A percentile compares a stretch with the other conserved stretches of the same genome.
Conservation (phyloP, 2,113 vertebrate genomes). For the Scartelaos histophorus region DNA sequence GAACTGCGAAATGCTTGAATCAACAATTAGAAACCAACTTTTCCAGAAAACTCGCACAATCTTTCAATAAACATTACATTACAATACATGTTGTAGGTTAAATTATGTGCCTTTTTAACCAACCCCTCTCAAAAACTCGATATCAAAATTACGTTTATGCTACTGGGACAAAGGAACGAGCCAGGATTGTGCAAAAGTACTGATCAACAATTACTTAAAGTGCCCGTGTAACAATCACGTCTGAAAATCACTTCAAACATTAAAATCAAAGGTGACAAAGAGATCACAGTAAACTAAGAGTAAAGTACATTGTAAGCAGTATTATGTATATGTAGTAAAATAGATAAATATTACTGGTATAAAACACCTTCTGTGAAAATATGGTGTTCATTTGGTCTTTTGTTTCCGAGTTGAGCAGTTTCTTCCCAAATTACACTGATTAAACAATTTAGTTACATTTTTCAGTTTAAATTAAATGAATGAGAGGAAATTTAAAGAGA, state of each 20-base stretch:
- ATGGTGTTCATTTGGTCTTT: neutral
- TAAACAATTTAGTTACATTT: too few relatives aligned
- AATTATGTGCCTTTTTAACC: constrained; percentile 43
- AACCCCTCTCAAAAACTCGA: neutral
- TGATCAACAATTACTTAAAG: constrained; percentile 72
- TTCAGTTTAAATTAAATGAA: too few relatives aligned
- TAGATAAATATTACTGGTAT: constrained; percentile 28
- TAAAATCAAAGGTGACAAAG: constrained; percentile 26
- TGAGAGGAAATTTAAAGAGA: too few relatives aligned
- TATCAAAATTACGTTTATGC: neutral
- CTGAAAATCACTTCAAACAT: constrained; percentile 21
- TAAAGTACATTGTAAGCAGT: neutral
- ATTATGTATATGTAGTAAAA: constrained; percentile 34
- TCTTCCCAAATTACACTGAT: neutral
- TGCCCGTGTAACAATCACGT: constrained; percentile 72
- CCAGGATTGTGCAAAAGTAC: constrained; percentile 64
- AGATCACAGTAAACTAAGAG: constrained; percentile 37
- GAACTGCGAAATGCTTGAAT: constrained; percentile 14
- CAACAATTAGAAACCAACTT: neutral
- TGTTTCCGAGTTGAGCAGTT: neutral
- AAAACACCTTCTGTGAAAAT: constrained; percentile 19
- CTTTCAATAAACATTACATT: constrained; percentile 8
- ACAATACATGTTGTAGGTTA: constrained; percentile 5
- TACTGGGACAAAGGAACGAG: neutral
- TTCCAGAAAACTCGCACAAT: constrained; percentile 10